phyloP scores from a whole-genome alignment of 2,113 vertebrate species.

The Psilopogon haemacephalus region DNA sequence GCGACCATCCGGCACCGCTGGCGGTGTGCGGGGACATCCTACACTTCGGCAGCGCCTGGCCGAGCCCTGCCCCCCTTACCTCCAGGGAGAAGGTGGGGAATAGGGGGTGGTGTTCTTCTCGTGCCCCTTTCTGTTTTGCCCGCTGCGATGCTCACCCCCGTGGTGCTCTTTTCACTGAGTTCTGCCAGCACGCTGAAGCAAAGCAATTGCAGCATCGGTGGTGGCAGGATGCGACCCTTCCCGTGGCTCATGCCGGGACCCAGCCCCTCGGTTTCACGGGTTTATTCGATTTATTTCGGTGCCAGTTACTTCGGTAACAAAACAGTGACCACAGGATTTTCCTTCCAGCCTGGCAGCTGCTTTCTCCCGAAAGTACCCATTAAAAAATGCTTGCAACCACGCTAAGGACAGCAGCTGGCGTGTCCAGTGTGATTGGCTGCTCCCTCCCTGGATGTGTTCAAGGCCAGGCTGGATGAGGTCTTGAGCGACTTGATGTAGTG shows the following conservation, averaged over 20 bases:
- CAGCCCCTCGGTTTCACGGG: accelerated
- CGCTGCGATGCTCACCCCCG: accelerated
- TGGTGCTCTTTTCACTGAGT: accelerated
- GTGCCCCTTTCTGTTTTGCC: accelerated
- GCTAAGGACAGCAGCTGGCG: neutral
- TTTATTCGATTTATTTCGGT: neutral
- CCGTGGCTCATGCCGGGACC: neutral
- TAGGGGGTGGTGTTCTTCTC: too few relatives aligned
- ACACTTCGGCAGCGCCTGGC: neutral
- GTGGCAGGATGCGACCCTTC: accelerated
- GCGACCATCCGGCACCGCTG: neutral
- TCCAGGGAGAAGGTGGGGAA: too few relatives aligned
- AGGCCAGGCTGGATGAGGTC: too few relatives aligned
- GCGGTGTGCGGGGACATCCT: neutral
- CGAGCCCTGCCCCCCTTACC: neutral
- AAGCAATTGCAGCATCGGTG: accelerated
- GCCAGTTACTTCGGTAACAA: neutral
- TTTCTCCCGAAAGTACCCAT: neutral
- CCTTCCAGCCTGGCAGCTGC: neutral
- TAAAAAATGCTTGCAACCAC: neutral
- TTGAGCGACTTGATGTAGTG: too few relatives aligned
- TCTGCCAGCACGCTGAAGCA: neutral
- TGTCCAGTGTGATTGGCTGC: accelerated
- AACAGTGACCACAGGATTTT: neutral
- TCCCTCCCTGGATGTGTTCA: too few relatives aligned